These are phyloP conservation scores for Tenebrosternarchus preto DNA, from an alignment of 2,113 vertebrate species.

Conservation along the genomic window DNA sequence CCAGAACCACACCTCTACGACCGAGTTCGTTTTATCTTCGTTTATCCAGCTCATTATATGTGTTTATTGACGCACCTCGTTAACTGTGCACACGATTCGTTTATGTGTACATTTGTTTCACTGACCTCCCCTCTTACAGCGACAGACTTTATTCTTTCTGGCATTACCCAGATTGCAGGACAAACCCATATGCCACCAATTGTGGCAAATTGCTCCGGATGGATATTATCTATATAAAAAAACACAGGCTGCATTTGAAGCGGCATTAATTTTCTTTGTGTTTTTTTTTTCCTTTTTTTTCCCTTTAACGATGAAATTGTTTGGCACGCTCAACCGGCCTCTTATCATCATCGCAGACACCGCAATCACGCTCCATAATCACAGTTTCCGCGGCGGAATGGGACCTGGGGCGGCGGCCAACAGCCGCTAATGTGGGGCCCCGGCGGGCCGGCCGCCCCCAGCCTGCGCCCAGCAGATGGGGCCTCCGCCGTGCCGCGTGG, in stretches of 20 bases:
- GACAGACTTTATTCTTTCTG: constrained; percentile 68
- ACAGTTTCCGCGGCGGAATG: constrained; percentile 76
- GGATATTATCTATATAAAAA: constrained; percentile 67
- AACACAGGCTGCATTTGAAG: constrained; percentile 65
- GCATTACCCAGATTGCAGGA: constrained; percentile 58
- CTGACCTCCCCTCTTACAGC: constrained; percentile 42
- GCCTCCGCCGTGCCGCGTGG: constrained; percentile 69
- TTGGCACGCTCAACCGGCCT: constrained; percentile 69
- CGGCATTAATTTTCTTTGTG: constrained; percentile 74
- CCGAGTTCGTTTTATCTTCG: not conserved
- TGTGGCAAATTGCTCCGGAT: constrained; percentile 68
- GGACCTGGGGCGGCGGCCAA: constrained; percentile 70
- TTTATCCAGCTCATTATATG: constrained; percentile 27
- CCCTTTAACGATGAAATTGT: constrained; percentile 67
- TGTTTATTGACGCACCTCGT: constrained; percentile 44
- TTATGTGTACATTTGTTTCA: constrained; percentile 43
- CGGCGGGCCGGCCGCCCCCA: constrained; percentile 70
- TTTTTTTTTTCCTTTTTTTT: constrained; percentile 32
- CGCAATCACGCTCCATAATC: constrained; percentile 78
- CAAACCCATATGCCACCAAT: constrained; percentile 72
- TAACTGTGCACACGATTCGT: constrained; percentile 32
- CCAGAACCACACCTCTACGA: constrained; percentile 4
- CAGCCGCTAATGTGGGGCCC: constrained; percentile 73
- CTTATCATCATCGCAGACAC: constrained; percentile 73
- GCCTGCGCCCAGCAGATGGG: constrained; percentile 71